Percentiles rank a stretch among this genome's conserved stretches.
Conservation (phyloP, 2,888 invertebrate species). For the Fabriciana adippe region DNA sequence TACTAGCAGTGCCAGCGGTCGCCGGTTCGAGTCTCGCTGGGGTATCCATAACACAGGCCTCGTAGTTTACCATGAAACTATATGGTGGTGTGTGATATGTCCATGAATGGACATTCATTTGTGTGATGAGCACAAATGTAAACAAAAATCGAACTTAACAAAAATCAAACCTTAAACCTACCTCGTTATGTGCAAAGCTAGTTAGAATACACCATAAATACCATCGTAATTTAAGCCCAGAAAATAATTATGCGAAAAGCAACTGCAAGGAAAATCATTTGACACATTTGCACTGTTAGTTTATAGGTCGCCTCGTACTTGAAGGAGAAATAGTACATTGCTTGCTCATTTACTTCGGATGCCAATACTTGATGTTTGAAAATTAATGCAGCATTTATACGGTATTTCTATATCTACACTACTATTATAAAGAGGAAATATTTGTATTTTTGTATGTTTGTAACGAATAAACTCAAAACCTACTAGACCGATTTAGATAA, state of each 20-base stretch:
- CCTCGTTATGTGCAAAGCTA: background rate
- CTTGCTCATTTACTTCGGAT: conserved; percentile 18
- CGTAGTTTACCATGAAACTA: too few relatives aligned
- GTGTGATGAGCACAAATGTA: too few relatives aligned
- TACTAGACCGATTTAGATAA: too few relatives aligned
- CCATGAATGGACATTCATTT: too few relatives aligned
- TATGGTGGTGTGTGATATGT: too few relatives aligned
- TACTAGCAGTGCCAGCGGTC: too few relatives aligned
- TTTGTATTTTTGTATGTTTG: too few relatives aligned
- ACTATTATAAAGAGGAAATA: background rate
- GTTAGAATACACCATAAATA: background rate
- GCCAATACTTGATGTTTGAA: conserved; percentile 11
- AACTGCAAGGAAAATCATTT: conserved; percentile 15
- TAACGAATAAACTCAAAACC: too few relatives aligned
- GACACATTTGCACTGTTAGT: conserved; percentile 13
- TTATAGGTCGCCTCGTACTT: conserved; percentile 18
- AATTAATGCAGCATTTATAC: background rate
- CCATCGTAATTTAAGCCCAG: background rate
- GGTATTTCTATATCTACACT: background rate
- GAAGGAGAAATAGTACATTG: conserved; percentile 7
- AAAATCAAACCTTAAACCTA: too few relatives aligned
- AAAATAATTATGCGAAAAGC: conserved; percentile 14
- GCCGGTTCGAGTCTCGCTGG: too few relatives aligned
- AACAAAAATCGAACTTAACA: too few relatives aligned
- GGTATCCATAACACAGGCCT: too few relatives aligned